A percentile compares a stretch with the other conserved stretches of the same genome.
phyloP scores from a whole-genome alignment of 1,140 invertebrate genomes.

The Trichogramma pretiosum region DNA sequence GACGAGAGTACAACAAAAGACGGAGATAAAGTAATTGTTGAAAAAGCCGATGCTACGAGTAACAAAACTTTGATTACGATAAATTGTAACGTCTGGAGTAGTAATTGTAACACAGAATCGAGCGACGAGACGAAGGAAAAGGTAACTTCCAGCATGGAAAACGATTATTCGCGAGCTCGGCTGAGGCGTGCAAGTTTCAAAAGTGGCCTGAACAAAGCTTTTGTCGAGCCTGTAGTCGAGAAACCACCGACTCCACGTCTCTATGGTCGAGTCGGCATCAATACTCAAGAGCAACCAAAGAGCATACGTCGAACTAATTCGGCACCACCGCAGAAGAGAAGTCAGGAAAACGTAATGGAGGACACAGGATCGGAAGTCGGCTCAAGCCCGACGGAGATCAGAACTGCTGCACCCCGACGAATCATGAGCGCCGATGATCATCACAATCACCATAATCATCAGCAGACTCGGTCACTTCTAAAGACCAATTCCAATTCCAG shows the following conservation, averaged over 20 bases:
- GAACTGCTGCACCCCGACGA: constrained; percentile 11
- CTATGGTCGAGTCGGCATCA: not conserved
- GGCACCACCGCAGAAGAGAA: constrained; percentile 29
- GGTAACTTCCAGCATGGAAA: not conserved
- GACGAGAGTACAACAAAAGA: not conserved
- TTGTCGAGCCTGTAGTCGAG: constrained; percentile 22
- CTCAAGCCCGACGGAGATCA: not conserved
- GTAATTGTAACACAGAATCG: constrained; percentile 7
- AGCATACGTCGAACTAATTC: constrained; percentile 30
- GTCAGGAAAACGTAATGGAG: constrained; percentile 31
- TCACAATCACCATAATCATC: no score
- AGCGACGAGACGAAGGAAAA: not conserved
- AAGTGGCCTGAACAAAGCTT: constrained; percentile 33
- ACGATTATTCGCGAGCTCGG: constrained; percentile 24
- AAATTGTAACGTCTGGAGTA: constrained; percentile 13
- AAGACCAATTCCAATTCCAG: no score
- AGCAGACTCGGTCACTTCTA: no score
- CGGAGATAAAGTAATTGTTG: constrained; percentile 1
- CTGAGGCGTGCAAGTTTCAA: constrained; percentile 34
- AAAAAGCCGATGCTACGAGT: no score
- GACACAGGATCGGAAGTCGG: constrained; percentile 21
- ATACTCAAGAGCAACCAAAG: not conserved
- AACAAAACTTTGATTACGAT: constrained; percentile 15
- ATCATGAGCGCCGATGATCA: constrained; percentile 5
- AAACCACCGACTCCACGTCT: constrained; percentile 10